These are phyloP conservation scores for Brachystomella parvula DNA, from an alignment of 1,140 invertebrate genomes.

Conservation along the genomic window DNA sequence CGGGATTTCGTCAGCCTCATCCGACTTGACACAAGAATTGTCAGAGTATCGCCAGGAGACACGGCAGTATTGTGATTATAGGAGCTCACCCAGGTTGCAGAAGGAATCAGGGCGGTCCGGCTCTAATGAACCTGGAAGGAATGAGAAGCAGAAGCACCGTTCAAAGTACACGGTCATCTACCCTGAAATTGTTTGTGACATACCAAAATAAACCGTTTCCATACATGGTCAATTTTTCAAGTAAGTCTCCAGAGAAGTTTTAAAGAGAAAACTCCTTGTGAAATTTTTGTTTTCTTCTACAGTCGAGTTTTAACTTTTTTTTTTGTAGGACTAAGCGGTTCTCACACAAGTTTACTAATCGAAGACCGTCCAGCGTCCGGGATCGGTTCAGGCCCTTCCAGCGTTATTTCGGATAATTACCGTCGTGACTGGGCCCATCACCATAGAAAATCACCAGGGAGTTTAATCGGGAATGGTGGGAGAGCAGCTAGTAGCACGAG, in stretches of 20 bases:
- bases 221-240: slow-evolving; percentile 35
- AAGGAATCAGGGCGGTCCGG: background rate
- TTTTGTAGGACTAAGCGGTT: slow-evolving; percentile 33
- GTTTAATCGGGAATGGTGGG: background rate
- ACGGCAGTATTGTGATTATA: slow-evolving; percentile 49
- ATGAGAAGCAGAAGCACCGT: background rate
- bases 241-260: slow-evolving; percentile 18
- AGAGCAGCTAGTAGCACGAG: background rate
- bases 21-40: slow-evolving; percentile 41
- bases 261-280: background rate
- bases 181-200: slow-evolving; percentile 48
- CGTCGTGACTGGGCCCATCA: slow-evolving; percentile 49
- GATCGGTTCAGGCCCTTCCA: slow-evolving; percentile 29
- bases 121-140: background rate
- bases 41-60: slow-evolving; percentile 45
- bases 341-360: slow-evolving; percentile 26
- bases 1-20: slow-evolving; percentile 21
- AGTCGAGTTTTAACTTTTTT: slow-evolving; percentile 2
- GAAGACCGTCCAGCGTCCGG: slow-evolving; percentile 31
- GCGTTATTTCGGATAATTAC: slow-evolving; percentile 42
- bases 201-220: slow-evolving; percentile 41
- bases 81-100: slow-evolving; percentile 32
- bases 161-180: background rate
- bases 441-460: background rate
- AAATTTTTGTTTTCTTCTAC: background rate